A percentile compares a stretch with the other conserved stretches of the same genome.
Evolutionary conservation across 2,113 vertebrate species (phyloP).

Genomic region (Lathamus discolor): DNA sequence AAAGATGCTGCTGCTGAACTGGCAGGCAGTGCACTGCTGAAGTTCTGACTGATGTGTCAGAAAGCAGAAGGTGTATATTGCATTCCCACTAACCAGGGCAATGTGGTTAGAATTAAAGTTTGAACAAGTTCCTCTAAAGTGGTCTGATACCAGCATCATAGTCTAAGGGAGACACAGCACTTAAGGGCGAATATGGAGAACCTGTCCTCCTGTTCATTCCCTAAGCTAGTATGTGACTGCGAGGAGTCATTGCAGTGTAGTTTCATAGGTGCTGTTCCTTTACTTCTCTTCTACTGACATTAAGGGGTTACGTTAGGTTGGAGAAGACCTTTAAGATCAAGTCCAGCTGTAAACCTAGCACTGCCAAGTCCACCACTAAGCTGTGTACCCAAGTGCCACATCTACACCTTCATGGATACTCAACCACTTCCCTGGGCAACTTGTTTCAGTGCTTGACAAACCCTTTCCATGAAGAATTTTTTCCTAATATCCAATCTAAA

Average conservation of each 20-base stretch:
- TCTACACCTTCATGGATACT: background rate
- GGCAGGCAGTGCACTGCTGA: background rate
- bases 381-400: rapidly evolving
- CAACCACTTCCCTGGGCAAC: background rate
- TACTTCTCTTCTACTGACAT: background rate
- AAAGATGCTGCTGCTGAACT: background rate
- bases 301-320: background rate
- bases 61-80: background rate
- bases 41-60: background rate
- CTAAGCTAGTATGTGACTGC: background rate
- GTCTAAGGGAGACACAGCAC: background rate
- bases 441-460: background rate
- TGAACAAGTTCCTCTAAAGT: background rate
- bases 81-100: background rate
- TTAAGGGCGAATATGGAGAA: background rate
- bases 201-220: background rate
- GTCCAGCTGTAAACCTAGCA: background rate
- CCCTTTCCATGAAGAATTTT: background rate
- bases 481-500: background rate
- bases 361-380: background rate
- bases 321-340: background rate
- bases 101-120: background rate
- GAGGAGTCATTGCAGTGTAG: background rate
- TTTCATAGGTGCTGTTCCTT: background rate
- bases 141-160: background rate